Conservation (phyloP, 2,113 vertebrate species). For the Amazona guildingii region DNA sequence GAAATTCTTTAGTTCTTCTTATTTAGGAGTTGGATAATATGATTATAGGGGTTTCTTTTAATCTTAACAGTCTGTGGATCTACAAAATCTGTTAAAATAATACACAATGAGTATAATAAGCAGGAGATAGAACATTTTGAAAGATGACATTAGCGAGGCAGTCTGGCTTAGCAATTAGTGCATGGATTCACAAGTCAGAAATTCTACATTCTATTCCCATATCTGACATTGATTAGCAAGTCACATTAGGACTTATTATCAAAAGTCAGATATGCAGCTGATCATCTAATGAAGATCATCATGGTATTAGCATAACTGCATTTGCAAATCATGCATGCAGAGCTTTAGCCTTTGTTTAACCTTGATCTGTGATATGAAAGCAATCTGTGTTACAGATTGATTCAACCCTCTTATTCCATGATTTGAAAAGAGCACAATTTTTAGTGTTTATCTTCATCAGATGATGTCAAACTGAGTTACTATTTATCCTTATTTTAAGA, state of each 20-base stretch:
- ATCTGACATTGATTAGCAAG: conserved; percentile 70
- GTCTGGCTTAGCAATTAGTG: conserved; percentile 30
- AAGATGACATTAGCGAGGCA: background rate
- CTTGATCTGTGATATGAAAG: conserved; percentile 55
- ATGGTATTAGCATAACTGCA: conserved; percentile 63
- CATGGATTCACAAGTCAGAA: conserved; percentile 17
- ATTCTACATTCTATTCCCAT: conserved; percentile 60
- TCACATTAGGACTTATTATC: conserved; percentile 69
- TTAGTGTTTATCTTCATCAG: conserved; percentile 29
- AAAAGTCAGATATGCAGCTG: conserved; percentile 66
- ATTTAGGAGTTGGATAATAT: background rate
- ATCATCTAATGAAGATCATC: conserved; percentile 69
- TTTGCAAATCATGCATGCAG: conserved; percentile 66
- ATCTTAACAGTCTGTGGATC: background rate
- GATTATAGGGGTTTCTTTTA: background rate
- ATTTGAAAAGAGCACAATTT: conserved; percentile 4
- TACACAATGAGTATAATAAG: background rate
- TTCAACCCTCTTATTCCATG: background rate
- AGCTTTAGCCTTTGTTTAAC: conserved; percentile 68
- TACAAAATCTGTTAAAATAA: background rate
- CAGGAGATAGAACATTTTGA: background rate
- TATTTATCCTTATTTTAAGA: conserved; percentile 12
- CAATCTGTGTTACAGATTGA: background rate
- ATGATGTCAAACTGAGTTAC: background rate
- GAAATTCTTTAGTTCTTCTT: background rate